Conservation (phyloP, 2,797 vertebrate species). For the Petrocephalus schoutedeni region DNA sequence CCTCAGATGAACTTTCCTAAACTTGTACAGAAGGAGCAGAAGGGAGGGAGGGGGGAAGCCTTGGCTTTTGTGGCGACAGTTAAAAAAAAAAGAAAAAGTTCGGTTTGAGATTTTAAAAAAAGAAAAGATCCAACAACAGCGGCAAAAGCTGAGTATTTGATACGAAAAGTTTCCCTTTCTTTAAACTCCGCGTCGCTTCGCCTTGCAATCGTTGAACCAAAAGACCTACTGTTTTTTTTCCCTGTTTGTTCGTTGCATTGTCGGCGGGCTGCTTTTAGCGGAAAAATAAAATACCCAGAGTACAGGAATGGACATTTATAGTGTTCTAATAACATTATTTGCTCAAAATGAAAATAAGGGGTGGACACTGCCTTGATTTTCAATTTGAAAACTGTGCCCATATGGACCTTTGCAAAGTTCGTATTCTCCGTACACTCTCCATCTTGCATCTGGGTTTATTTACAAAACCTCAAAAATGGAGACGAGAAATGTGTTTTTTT, state of each 20-base stretch:
- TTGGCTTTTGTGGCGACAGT: neutral
- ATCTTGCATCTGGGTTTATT: slow-evolving; percentile 44
- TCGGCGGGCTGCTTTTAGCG: neutral
- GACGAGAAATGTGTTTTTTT: neutral
- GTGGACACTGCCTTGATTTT: slow-evolving; percentile 26
- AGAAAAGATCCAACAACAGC: neutral
- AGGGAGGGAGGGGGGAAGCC: slow-evolving; percentile 20
- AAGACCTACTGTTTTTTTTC: neutral
- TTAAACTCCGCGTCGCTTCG: neutral
- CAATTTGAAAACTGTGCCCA: slow-evolving; percentile 17
- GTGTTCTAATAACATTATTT: neutral
- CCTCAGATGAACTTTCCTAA: slow-evolving; percentile 65
- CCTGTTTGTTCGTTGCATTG: neutral
- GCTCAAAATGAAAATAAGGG: neutral
- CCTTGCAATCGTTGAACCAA: neutral
- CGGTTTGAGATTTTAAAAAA: neutral
- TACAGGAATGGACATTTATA: neutral
- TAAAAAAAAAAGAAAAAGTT: slow-evolving; percentile 14
- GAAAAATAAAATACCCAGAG: neutral
- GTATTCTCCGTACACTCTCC: neutral
- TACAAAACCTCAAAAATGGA: slow-evolving; percentile 22
- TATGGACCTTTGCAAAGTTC: neutral
- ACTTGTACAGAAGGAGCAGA: slow-evolving; percentile 35
- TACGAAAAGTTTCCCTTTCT: neutral
- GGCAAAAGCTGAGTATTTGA: neutral